phyloP scores from a whole-genome alignment of 1,140 invertebrate genomes.

The Caenorhabditis latens region DNA sequence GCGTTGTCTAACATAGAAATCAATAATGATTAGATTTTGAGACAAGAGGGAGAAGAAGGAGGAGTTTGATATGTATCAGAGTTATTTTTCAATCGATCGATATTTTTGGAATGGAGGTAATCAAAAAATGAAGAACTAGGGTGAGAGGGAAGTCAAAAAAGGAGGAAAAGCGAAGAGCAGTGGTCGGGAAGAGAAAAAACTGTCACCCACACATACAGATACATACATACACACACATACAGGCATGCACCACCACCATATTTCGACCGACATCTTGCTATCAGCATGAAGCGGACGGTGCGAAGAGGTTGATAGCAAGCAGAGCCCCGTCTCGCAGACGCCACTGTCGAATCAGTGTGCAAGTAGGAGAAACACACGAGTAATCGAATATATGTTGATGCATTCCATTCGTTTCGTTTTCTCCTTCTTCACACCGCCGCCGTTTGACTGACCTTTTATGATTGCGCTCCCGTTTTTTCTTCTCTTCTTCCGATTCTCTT shows the following conservation, averaged over 20 bases:
- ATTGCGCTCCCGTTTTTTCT: conserved; percentile 49
- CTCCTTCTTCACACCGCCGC: not conserved
- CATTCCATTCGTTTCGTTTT: conserved; percentile 53
- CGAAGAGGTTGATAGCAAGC: conserved; percentile 44
- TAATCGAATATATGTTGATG: conserved; percentile 40
- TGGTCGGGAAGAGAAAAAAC: conserved; percentile 52
- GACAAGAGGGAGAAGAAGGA: not conserved
- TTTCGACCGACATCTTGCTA: conserved; percentile 44
- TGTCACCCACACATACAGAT: conserved; percentile 52
- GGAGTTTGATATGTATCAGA: not conserved
- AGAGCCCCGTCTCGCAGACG: conserved; percentile 50
- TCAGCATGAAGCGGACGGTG: conserved; percentile 33
- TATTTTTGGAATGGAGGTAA: conserved; percentile 49
- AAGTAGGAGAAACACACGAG: conserved; percentile 47
- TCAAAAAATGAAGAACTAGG: conserved; percentile 40
- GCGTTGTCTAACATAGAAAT: conserved; percentile 30
- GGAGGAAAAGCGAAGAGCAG: conserved; percentile 38
- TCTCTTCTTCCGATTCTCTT: conserved; percentile 3
- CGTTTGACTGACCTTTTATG: conserved; percentile 48
- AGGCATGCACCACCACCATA: conserved; percentile 50
- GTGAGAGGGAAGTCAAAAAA: conserved; percentile 41
- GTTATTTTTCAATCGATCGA: conserved; percentile 16
- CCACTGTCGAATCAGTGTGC: conserved; percentile 45
- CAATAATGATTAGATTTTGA: not conserved
- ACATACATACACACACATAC: conserved; percentile 28